phyloP scores from a whole-genome alignment of 2,113 vertebrate genomes.

The Rhinolophus ferrumequinum region DNA sequence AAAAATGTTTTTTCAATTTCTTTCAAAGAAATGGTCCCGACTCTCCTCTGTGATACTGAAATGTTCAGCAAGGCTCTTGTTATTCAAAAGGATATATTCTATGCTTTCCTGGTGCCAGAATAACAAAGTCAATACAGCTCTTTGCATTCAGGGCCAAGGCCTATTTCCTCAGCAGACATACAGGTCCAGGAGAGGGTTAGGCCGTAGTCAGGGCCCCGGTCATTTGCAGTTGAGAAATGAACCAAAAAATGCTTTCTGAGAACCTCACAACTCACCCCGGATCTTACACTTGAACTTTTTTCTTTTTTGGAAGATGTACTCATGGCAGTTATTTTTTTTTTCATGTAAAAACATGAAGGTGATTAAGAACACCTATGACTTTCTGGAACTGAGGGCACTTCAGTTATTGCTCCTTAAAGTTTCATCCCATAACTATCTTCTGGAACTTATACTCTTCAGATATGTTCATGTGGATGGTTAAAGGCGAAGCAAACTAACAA shows the following conservation, averaged over 20 bases:
- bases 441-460: background rate
- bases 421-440: background rate
- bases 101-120: background rate
- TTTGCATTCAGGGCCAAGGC: no score
- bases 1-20: background rate
- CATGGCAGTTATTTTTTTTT: background rate
- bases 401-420: background rate
- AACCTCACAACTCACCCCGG: background rate
- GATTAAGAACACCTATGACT: background rate
- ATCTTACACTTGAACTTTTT: background rate
- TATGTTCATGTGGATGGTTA: background rate
- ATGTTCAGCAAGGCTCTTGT: background rate
- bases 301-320: background rate
- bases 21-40: background rate
- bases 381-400: background rate
- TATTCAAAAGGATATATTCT: background rate
- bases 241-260: background rate
- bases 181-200: background rate
- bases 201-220: background rate
- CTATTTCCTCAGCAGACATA: background rate
- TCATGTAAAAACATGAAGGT: background rate
- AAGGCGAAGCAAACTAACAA: background rate
- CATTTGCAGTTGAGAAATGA: slow-evolving; percentile 12
- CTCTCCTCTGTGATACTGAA: background rate
- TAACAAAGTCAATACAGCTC: background rate